Percentiles rank a stretch among this genome's conserved stretches.
Conservation (phyloP, 2,797 vertebrate species). For the Pygocentrus nattereri region DNA sequence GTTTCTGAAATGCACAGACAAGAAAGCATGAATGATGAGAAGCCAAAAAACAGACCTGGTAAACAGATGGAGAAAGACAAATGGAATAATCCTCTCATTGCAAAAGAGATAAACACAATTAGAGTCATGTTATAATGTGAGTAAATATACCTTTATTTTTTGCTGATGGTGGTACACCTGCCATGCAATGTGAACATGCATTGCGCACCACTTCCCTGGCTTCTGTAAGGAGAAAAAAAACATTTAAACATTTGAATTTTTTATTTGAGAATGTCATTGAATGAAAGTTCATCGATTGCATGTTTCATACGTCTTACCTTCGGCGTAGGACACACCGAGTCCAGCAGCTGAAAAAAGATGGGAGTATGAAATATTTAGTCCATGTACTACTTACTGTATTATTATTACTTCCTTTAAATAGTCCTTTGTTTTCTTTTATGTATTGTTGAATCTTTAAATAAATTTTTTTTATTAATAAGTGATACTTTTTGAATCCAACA, state of each 20-base stretch:
- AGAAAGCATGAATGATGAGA: slow-evolving; percentile 21
- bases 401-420: neutral
- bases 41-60: slow-evolving; percentile 33
- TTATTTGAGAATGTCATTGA: slow-evolving; percentile 8
- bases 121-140: slow-evolving; percentile 7
- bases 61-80: slow-evolving; percentile 31
- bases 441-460: too few relatives aligned
- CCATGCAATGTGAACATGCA: slow-evolving; percentile 99
- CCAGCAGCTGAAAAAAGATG: slow-evolving; percentile 86
- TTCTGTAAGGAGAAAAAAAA: slow-evolving; percentile 79
- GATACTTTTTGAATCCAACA: too few relatives aligned
- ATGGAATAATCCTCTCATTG: slow-evolving; percentile 4
- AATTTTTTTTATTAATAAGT: too few relatives aligned
- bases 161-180: slow-evolving; percentile 99
- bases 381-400: neutral
- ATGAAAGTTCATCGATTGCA: neutral
- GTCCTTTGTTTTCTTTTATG: neutral
- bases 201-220: slow-evolving; percentile 98
- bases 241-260: neutral
- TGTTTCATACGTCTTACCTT: slow-evolving; percentile 85
- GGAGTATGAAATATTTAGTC: neutral
- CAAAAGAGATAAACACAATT: slow-evolving; percentile 29
- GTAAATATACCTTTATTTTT: slow-evolving; percentile 94
- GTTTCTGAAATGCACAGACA: slow-evolving; percentile 84
- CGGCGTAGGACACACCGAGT: slow-evolving; percentile 96